Evolutionary conservation across 1,140 invertebrate genomes (phyloP), one percentile per base, ranked within the genome.

Genomic region (Homalodisca vitripennis): DNA sequence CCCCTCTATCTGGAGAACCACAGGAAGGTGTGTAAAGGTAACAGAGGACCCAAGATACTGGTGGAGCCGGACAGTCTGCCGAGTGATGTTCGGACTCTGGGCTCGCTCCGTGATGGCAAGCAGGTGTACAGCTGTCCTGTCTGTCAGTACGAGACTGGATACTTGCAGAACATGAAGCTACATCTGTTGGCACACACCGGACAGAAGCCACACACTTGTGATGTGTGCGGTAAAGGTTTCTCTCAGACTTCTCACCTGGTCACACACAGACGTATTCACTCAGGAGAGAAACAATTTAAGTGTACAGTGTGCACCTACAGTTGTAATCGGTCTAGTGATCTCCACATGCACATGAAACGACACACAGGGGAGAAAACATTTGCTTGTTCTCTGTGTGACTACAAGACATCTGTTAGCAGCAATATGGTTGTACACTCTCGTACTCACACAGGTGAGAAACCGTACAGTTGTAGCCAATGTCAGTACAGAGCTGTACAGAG

Each of bases 141-240:
- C 66, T 87, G 86, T 72, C 77, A 80, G 3, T 87, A 86, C 72
- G 79, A 78, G 0, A 88, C 88, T 71, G 79, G 80, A 17, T 78
- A 82, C 31, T 85, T 84, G 72, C 78, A 79, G 2, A 79, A 82
- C 63, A 74, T 85, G 66, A 47, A 48, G 17, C 24, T 22, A 17
- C 48, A 53, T 53, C 12, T 67, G 26, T 22, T 67, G 31, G 53
- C 27, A 17, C 70, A 68, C 20, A 13, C 30, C 32, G 24, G 41
- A 3, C 20, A 29, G 2, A 69, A 63, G 27, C 51, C 53, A 1
- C 64, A 57, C 51, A 24, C 65, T 3, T 72, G 71, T 67, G 68
- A 72, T 10, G 24, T 80, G 65, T 87, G 86, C 72, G 77, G 80
- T 3, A 87, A 86, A 72, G 80, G 78, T 0, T 88, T 88, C 71